A percentile compares a stretch with the other conserved stretches of the same genome.
These are phyloP conservation scores for Rhabdomys dilectus DNA, from an alignment of 2,113 vertebrate genomes.

Conservation along the genomic window DNA sequence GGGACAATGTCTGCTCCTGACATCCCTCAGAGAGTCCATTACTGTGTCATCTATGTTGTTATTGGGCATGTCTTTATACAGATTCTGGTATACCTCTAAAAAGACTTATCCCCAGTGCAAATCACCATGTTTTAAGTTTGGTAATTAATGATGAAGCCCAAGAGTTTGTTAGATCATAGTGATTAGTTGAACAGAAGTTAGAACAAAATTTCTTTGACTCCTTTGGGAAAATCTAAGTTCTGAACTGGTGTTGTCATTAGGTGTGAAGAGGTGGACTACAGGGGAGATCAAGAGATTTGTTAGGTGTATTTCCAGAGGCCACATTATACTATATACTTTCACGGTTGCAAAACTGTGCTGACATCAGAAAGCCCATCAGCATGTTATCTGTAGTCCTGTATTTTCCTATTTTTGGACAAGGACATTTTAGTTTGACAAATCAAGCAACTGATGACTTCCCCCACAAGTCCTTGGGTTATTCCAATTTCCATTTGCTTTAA, in stretches of 20 bases:
- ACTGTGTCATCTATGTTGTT: background rate
- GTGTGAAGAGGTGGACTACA: background rate
- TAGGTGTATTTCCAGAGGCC: background rate
- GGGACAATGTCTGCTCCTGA: background rate
- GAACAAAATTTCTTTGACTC: background rate
- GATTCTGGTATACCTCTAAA: background rate
- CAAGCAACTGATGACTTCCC: background rate
- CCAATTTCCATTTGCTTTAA: background rate
- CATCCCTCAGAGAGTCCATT: background rate
- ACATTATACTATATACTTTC: background rate
- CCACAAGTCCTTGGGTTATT: background rate
- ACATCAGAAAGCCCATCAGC: background rate
- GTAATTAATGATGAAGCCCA: background rate
- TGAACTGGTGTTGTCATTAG: background rate
- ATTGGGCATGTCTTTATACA: background rate
- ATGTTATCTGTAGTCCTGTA: background rate
- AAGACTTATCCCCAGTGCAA: background rate
- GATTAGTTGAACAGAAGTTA: background rate
- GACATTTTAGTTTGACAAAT: background rate
- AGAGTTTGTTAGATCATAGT: background rate
- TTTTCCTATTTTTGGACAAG: background rate
- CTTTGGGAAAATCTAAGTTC: background rate
- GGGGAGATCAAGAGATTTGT: background rate
- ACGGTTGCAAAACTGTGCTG: background rate
- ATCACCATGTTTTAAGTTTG: background rate